Conservation (phyloP, 2,797 vertebrate genomes). For the Sibirionetta formosa region DNA sequence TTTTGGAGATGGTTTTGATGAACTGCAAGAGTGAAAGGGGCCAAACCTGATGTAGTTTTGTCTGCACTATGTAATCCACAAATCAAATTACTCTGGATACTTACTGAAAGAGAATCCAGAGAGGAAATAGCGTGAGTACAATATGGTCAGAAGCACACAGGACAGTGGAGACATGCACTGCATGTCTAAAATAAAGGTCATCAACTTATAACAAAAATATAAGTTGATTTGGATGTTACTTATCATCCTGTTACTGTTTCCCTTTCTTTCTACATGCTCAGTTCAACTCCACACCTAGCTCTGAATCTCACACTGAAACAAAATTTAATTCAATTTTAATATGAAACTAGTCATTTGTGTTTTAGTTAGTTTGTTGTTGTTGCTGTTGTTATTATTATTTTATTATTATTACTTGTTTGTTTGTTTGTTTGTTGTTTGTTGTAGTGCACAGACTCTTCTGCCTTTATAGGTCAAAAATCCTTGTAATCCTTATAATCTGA, state of each 20-base stretch:
- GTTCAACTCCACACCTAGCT: neutral
- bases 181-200: neutral
- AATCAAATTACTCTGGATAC: neutral
- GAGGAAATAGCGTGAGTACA: neutral
- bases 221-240: neutral
- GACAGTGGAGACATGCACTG: neutral
- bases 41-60: neutral
- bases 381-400: no score
- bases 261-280: neutral
- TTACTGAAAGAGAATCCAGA: neutral
- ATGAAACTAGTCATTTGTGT: neutral
- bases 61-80: neutral
- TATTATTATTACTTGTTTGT: no score
- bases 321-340: neutral
- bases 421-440: neutral
- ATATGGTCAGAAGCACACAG: neutral
- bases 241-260: neutral
- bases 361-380: neutral
- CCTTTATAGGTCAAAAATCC: neutral
- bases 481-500: neutral
- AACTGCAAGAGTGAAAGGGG: fast-evolving
- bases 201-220: neutral
- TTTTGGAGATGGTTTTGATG: neutral
- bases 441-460: neutral
- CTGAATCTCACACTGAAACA: neutral